These are phyloP conservation scores for Petrocephalus zakoni DNA, from an alignment of 2,113 vertebrate species.

Conservation along the genomic window DNA sequence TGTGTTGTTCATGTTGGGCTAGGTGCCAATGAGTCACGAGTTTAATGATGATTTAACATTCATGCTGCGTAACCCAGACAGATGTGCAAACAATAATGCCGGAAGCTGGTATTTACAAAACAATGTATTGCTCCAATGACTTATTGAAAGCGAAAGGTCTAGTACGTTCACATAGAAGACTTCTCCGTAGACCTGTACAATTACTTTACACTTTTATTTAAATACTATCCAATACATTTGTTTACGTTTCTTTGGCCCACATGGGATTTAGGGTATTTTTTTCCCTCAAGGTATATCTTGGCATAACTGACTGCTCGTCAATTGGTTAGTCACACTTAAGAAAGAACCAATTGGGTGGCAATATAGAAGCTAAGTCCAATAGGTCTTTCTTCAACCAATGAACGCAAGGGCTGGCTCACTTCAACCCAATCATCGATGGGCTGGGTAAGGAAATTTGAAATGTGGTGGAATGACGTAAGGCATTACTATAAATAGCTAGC, in stretches of 20 bases:
- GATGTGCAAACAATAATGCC: no score
- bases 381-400: conserved; percentile 4
- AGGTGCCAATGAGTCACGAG: no score
- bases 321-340: not conserved
- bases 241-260: conserved; percentile 15
- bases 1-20: not conserved
- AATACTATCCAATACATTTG: not conserved
- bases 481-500: conserved; percentile 12
- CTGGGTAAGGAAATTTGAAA: conserved; percentile 11
- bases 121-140: not conserved
- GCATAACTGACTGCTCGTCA: not conserved
- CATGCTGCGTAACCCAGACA: no score
- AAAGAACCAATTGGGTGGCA: not conserved
- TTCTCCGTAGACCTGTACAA: not conserved
- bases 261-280: not conserved
- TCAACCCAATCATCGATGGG: not conserved
- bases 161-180: not conserved
- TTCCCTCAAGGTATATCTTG: not conserved
- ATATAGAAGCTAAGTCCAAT: not conserved
- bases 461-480: conserved; percentile 19
- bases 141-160: not conserved
- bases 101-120: not conserved
- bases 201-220: not conserved
- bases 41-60: no score
- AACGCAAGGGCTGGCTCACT: not conserved